Conservation (phyloP, 2,113 vertebrate species). For the Poecilia latipinna region DNA sequence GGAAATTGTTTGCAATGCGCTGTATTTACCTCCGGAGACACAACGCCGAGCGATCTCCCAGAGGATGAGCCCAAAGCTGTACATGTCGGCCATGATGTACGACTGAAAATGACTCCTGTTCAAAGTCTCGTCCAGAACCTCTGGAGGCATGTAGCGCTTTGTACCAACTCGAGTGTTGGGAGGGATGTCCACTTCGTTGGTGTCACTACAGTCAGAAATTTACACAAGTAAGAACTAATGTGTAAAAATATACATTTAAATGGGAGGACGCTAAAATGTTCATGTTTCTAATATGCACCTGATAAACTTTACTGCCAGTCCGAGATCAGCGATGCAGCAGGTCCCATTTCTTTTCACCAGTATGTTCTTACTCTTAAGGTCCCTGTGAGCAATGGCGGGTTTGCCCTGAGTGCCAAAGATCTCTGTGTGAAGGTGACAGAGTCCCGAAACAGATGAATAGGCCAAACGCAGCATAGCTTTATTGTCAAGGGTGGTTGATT, state of each 20-base stretch:
- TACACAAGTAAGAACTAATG: neutral
- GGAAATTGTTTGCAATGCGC: neutral
- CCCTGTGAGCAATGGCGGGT: constrained; percentile 94
- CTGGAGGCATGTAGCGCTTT: constrained; percentile 97
- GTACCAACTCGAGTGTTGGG: constrained; percentile 95
- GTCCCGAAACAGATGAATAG: constrained; percentile 91
- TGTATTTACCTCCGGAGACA: constrained; percentile 91
- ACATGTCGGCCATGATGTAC: constrained; percentile 99
- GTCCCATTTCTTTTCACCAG: constrained; percentile 96
- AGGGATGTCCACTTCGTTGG: constrained; percentile 96
- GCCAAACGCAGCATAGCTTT: constrained; percentile 92
- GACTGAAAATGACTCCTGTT: constrained; percentile 96
- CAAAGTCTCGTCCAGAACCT: constrained; percentile 95
- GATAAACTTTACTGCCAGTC: constrained; percentile 96
- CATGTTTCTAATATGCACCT: constrained; percentile 76
- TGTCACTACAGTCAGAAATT: constrained; percentile 82
- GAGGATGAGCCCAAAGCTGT: constrained; percentile 97
- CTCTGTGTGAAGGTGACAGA: constrained; percentile 96
- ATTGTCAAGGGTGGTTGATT: constrained; percentile 92
- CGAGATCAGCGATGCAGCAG: constrained; percentile 96
- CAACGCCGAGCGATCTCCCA: constrained; percentile 96
- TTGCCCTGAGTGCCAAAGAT: constrained; percentile 98
- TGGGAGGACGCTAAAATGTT: neutral
- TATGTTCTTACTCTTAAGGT: constrained; percentile 98
- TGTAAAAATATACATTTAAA: neutral